Base-by-base conservation (phyloP, 1,140 invertebrate species). In the Lordiphosa mommai region DNA sequence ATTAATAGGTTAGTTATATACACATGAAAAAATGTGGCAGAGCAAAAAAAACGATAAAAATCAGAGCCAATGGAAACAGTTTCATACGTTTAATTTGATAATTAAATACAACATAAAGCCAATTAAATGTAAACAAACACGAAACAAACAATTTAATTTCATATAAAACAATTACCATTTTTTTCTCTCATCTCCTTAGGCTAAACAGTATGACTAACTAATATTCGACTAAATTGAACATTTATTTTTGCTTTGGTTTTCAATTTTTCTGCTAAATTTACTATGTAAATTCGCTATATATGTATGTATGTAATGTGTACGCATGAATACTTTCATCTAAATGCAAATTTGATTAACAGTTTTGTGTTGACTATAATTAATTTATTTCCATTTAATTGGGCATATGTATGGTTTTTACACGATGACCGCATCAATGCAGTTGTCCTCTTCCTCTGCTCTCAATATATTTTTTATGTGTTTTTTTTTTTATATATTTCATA, bases 281-380 rank as follows among this genome's bases (percentile, higher is more conserved):
- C 77, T 84, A 77, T 64, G 77, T 82, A 82, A 82, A 82, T 84
- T 82, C 77, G 77, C 77, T 69, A 76, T 56, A 57, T 74, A 52
- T 50, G 30, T 46, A 23, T 69, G 13, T 38, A 33, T 57, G n/a
- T 51, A 8, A n/a, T 38, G 10, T 61, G 32, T 68, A 51, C 73
- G 55, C 57, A 52, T 53, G 72, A 72, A 84, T 76, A 84, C 53
- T 67, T 63, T 77, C 68, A 72, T 65, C 77, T 84, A 84, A 84
- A 84, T 84, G 72, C 77, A 84, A 84, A 84, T 77, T 84, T 84
- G 77, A 77, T 84, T 84, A 84, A 77, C 77, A 66, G 70, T 71
- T 58, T 70, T 65, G 20, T 61, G 47, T 55, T 14, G 10, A 12
- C 59, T 56, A 64, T 56, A 72, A 72, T 57, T 60, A 65, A 61